Percentiles rank a stretch among this genome's conserved stretches.
Evolutionary conservation across 1,140 invertebrate genomes (phyloP).

Genomic region (Drosophila teissieri): DNA sequence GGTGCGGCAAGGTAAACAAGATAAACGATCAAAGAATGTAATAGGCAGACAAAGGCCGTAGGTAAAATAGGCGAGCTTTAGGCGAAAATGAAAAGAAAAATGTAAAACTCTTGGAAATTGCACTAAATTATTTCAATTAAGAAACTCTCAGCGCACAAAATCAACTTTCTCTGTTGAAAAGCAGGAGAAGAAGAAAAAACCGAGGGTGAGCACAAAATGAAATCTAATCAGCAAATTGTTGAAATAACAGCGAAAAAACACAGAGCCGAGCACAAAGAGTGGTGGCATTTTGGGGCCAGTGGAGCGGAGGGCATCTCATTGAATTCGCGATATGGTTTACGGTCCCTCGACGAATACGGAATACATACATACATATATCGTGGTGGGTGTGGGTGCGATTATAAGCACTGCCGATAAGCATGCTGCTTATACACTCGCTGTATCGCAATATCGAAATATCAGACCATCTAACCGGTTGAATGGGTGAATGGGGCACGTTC

Average conservation of each 20-base stretch:
- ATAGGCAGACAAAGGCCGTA: constrained; percentile 37
- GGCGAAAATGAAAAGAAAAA: constrained; percentile 13
- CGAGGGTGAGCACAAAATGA: constrained; percentile 35
- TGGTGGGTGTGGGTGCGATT: constrained; percentile 24
- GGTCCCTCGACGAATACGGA: neutral
- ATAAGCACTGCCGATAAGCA: constrained; percentile 34
- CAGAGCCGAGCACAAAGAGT: constrained; percentile 20
- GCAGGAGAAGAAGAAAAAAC: neutral
- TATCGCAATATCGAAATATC: neutral
- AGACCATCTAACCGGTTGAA: constrained; percentile 18
- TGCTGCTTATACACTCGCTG: constrained; percentile 12
- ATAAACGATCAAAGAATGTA: constrained; percentile 40
- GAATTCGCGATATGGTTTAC: constrained; percentile 19
- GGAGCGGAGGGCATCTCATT: constrained; percentile 15
- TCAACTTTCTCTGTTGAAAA: constrained; percentile 28
- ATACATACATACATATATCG: neutral
- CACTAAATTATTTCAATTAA: constrained; percentile 62
- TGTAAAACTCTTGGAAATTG: constrained; percentile 28
- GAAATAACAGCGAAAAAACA: constrained; percentile 73
- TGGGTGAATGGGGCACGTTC: constrained; percentile 29
- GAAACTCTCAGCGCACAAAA: constrained; percentile 40
- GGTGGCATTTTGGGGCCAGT: neutral
- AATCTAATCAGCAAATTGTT: constrained; percentile 81
- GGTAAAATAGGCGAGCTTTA: constrained; percentile 35
- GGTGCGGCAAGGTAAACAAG: constrained; percentile 59